These are phyloP conservation scores for Quadroppia sp. DNA, from an alignment of 2,888 invertebrate genomes.

Conservation along the genomic window DNA sequence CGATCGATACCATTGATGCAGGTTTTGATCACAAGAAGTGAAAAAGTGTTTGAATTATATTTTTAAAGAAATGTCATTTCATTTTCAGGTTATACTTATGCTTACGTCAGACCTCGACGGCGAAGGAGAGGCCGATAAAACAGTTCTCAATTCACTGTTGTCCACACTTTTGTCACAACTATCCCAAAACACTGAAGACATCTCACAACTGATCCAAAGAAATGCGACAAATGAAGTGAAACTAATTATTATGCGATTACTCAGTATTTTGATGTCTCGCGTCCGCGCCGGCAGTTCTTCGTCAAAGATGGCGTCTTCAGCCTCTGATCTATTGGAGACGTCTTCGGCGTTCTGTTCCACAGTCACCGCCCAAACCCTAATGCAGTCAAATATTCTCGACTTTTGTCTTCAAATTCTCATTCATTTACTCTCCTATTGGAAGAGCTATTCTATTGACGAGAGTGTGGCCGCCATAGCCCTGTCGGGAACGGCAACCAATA, in stretches of 20 bases:
- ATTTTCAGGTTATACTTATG: constrained; percentile 68
- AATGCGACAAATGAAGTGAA: constrained; percentile 77
- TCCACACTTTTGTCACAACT: constrained; percentile 62
- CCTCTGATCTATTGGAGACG: constrained; percentile 8
- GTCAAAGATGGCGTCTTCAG: constrained; percentile 1
- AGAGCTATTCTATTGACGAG: constrained; percentile 50
- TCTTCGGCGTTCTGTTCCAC: constrained; percentile 35
- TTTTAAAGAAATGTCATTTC: constrained; percentile 52
- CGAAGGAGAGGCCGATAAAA: constrained; percentile 72
- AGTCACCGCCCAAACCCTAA: constrained; percentile 12
- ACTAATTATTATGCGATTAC: constrained; percentile 76
- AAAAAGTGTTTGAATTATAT: constrained; percentile 40
- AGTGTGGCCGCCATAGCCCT: constrained; percentile 45
- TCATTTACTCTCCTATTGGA: constrained; percentile 60
- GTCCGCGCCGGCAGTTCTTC: constrained; percentile 15
- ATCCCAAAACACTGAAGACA: constrained; percentile 46
- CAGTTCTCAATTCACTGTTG: constrained; percentile 70
- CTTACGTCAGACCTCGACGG: constrained; percentile 82
- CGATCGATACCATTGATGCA: constrained; percentile 87
- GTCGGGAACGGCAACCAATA: constrained; percentile 2
- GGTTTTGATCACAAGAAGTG: constrained; percentile 57
- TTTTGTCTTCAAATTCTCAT: constrained; percentile 69
- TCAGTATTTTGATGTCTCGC: constrained; percentile 75
- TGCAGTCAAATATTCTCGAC: constrained; percentile 55
- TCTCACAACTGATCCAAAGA: constrained; percentile 57